Conservation (phyloP, 2,113 vertebrate species). For the Hippocampus comes region DNA sequence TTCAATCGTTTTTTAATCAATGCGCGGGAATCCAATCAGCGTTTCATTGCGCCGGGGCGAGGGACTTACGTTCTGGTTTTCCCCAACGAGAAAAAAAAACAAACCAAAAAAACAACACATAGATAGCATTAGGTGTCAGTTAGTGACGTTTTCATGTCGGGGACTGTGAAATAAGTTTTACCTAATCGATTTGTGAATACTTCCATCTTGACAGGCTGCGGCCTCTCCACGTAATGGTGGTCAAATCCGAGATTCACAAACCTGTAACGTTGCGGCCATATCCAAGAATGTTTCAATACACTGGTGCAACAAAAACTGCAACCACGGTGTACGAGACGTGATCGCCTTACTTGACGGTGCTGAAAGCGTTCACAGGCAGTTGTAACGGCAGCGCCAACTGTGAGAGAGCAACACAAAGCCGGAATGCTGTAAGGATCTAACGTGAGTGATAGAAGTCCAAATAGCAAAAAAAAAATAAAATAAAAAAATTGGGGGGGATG, state of each 20-base stretch:
- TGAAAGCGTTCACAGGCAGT: constrained; percentile 54
- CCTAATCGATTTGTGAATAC: constrained; percentile 86
- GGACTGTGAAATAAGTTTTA: constrained; percentile 41
- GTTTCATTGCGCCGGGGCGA: neutral
- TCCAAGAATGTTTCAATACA: neutral
- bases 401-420: constrained; percentile 14
- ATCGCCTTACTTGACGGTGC: constrained; percentile 62
- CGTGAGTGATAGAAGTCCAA: too few species aligned
- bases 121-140: constrained; percentile 12
- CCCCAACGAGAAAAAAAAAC: constrained; percentile 11
- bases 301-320: neutral
- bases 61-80: constrained; percentile 60
- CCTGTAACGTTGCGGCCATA: constrained; percentile 56
- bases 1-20: neutral
- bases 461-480: too few species aligned
- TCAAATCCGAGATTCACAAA: constrained; percentile 85
- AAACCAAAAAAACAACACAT: constrained; percentile 13
- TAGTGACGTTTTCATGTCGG: neutral
- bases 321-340: neutral
- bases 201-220: constrained; percentile 68
- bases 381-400: constrained; percentile 72
- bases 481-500: neutral
- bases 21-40: neutral
- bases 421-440: neutral
- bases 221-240: constrained; percentile 63